These are phyloP conservation scores for Myoxocephalus aenaeus DNA, from an alignment of 2,797 vertebrate species.

Conservation along the genomic window DNA sequence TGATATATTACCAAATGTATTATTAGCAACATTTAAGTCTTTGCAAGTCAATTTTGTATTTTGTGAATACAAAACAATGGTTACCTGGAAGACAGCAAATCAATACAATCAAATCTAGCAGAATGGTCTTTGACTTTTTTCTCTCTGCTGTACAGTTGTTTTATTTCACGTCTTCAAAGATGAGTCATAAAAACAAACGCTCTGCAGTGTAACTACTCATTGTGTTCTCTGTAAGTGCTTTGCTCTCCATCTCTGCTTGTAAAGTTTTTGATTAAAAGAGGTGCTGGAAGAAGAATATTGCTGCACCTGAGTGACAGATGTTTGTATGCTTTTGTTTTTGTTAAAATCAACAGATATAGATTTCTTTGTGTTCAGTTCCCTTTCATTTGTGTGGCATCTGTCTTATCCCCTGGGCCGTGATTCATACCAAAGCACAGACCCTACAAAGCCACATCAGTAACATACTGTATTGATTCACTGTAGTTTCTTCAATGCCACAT, in stretches of 20 bases:
- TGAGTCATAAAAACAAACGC: slow-evolving; percentile 29
- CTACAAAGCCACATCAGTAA: slow-evolving; percentile 30
- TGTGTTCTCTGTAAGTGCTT: slow-evolving; percentile 32
- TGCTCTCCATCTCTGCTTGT: slow-evolving; percentile 21
- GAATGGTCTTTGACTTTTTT: slow-evolving; percentile 16
- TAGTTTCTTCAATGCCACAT: slow-evolving; percentile 27
- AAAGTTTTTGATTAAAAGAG: slow-evolving; percentile 44
- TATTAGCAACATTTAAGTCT: slow-evolving; percentile 41
- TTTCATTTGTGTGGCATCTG: slow-evolving; percentile 39
- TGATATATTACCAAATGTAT: slow-evolving; percentile 50
- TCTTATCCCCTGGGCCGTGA: slow-evolving; percentile 31
- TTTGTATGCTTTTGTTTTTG: slow-evolving; percentile 46
- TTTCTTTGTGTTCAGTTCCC: slow-evolving; percentile 20
- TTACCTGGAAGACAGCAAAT: slow-evolving; percentile 41
- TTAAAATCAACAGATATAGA: slow-evolving; percentile 37
- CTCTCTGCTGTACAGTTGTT: slow-evolving; percentile 31
- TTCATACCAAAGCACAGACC: slow-evolving; percentile 39
- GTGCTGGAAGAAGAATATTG: slow-evolving; percentile 31
- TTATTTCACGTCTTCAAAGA: slow-evolving; percentile 38
- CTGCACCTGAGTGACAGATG: slow-evolving; percentile 39
- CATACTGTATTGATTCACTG: slow-evolving; percentile 24
- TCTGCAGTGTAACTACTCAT: slow-evolving; percentile 13
- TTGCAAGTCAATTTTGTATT: slow-evolving; percentile 29
- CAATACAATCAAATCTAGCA: slow-evolving; percentile 36
- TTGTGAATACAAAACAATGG: slow-evolving; percentile 47